phyloP scores from a whole-genome alignment of 2,888 invertebrate genomes.

The Notocelia uddmanniana region DNA sequence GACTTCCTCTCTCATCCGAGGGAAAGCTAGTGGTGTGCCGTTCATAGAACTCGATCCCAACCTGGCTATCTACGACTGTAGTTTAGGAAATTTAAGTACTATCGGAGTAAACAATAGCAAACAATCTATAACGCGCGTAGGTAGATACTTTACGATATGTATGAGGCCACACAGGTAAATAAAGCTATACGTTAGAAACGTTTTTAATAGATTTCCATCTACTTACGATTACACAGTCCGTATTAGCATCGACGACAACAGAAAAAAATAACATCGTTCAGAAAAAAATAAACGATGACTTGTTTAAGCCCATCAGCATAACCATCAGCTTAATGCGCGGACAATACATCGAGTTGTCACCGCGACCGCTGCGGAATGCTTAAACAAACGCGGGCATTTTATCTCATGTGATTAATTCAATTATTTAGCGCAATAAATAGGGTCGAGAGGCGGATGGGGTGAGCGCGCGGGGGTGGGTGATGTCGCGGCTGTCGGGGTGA shows the following conservation, averaged over 20 bases:
- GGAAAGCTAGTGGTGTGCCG: conserved; percentile 48
- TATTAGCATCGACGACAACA: conserved; percentile 49
- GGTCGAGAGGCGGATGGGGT: conserved; percentile 56
- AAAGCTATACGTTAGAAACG: conserved; percentile 18
- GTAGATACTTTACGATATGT: neutral
- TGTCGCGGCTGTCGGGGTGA: conserved; percentile 60
- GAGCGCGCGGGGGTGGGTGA: conserved; percentile 34
- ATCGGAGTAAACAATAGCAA: neutral
- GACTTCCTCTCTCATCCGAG: conserved; percentile 60
- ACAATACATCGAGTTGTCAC: conserved; percentile 85
- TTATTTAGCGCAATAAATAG: conserved; percentile 85
- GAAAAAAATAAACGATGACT: conserved; percentile 67
- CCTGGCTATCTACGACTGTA: conserved; percentile 6
- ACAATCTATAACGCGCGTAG: neutral
- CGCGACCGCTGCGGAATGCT: conserved; percentile 83
- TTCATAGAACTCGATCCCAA: conserved; percentile 7
- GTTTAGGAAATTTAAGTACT: conserved; percentile 9
- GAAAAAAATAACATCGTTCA: too few relatives aligned
- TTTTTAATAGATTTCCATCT: conserved; percentile 27
- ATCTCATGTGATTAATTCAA: conserved; percentile 85
- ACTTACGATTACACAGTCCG: conserved; percentile 45
- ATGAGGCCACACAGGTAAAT: neutral
- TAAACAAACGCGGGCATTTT: conserved; percentile 81
- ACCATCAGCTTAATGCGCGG: conserved; percentile 73
- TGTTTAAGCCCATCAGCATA: conserved; percentile 61